Base-by-base conservation (phyloP, 2,113 vertebrate genomes). In the Hystrix cristata region DNA sequence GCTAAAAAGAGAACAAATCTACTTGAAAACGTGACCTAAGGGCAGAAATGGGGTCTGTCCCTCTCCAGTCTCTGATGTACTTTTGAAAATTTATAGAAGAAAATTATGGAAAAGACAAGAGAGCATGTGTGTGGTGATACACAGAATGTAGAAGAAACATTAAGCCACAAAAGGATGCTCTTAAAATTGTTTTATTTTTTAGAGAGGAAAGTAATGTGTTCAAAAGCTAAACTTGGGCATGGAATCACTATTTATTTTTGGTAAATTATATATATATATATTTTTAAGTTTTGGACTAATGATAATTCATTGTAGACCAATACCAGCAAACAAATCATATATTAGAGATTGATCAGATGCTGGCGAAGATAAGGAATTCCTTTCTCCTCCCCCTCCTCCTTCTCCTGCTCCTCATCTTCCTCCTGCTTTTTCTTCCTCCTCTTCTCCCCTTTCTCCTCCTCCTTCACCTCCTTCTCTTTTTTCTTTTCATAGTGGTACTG, bases 71-170 rank as follows among this genome's bases (percentile, higher is more conserved):
- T 51, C 34, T 69, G 48, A 15, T 38, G 46, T 38, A 71, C 38
- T 67, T 65, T 8, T 60, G 31, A 51, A 84, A 90, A 82, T 27
- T 7, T 23, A 46, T 34, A 29, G 67, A 69, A 64, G 23, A 81
- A 6, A 74, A 72, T 29, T 25, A 59, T 23, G 16, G 19, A 89
- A 71, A 69, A 34, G 27, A 51, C 84, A 90, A n/a, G 31, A 51
- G 21, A 21, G 48, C 16, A 3, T 2, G 14, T 65, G 46, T 34
- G 1, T 16, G 12, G 18, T 1, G 38, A 53, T 1, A 10, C 21
- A 51, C 2, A 65, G 6, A 46, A 46, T 31, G 6, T 18, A 43
- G 53, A 29, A 31, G 16, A 34, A 60, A 57, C 21, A 9, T 25
- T 46, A 43, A 72, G 14, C 3, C 14, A 1, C 21, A 8, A 16